Percentiles rank a stretch among this genome's conserved stretches.
phyloP scores from a whole-genome alignment of 2,113 vertebrate genomes.

The Silurus glanis region DNA sequence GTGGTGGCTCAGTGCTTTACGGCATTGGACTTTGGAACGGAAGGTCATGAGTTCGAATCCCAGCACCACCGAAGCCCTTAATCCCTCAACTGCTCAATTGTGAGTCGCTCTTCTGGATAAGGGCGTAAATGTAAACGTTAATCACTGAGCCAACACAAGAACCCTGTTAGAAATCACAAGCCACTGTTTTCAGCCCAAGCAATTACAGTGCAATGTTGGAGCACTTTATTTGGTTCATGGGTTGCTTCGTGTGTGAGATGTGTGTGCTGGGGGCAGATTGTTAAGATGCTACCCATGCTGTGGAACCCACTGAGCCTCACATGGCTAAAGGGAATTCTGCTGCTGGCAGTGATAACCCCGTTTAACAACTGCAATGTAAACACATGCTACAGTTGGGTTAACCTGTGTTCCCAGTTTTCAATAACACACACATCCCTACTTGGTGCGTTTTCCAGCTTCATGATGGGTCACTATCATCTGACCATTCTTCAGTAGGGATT shows the following conservation, averaged over 20 bases:
- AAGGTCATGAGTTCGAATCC: no score
- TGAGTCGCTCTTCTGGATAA: no score
- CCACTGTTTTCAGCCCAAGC: neutral
- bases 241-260: slow-evolving; percentile 1
- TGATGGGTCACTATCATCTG: neutral
- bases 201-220: neutral
- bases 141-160: neutral
- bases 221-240: neutral
- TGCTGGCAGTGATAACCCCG: slow-evolving; percentile 30
- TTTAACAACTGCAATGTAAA: slow-evolving; percentile 16
- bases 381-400: slow-evolving; percentile 3
- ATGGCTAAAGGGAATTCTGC: neutral
- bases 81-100: no score
- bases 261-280: neutral
- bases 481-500: neutral
- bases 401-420: slow-evolving; percentile 2
- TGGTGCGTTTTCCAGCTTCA: neutral
- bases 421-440: neutral
- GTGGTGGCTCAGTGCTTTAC: no score
- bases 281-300: neutral
- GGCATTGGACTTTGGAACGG: no score
- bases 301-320: neutral
- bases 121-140: no score
- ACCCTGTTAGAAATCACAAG: neutral
- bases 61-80: no score